These are phyloP conservation scores for Bambusicola thoracicus DNA, from an alignment of 2,113 vertebrate species.

Conservation along the genomic window DNA sequence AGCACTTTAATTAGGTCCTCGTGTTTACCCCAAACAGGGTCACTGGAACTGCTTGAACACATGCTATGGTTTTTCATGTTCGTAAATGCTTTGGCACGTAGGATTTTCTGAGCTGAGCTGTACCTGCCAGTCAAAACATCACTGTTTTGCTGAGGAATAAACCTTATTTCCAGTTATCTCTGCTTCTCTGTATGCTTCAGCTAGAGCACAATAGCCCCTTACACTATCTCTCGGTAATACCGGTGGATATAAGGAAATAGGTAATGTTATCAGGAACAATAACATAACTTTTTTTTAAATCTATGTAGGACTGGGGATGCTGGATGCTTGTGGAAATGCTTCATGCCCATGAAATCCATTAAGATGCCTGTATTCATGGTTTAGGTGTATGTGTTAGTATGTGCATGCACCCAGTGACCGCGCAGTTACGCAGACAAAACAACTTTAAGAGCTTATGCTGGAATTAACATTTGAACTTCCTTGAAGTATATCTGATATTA, in stretches of 20 bases:
- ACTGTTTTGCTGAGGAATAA: neutral
- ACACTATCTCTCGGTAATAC: neutral
- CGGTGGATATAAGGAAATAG: neutral
- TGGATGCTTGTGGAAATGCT: fast-evolving
- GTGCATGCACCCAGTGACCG: neutral
- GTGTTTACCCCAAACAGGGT: neutral
- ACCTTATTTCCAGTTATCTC: neutral
- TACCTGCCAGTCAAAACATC: neutral
- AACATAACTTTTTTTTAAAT: neutral
- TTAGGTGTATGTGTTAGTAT: neutral
- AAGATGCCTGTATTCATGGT: fast-evolving
- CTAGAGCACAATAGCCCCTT: neutral
- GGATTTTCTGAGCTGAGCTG: neutral
- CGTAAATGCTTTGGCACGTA: neutral
- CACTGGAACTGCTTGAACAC: neutral
- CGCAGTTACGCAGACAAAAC: neutral
- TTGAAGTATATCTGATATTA: neutral
- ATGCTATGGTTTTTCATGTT: neutral
- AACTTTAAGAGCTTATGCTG: neutral
- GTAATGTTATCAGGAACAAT: neutral
- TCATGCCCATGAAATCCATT: neutral
- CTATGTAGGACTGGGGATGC: neutral
- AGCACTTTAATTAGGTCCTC: neutral
- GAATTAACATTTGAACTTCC: neutral
- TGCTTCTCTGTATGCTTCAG: neutral